These are phyloP conservation scores for Montipora efflorescens DNA, from an alignment of 64 coral and sea anemone genomes.

Conservation along the genomic window DNA sequence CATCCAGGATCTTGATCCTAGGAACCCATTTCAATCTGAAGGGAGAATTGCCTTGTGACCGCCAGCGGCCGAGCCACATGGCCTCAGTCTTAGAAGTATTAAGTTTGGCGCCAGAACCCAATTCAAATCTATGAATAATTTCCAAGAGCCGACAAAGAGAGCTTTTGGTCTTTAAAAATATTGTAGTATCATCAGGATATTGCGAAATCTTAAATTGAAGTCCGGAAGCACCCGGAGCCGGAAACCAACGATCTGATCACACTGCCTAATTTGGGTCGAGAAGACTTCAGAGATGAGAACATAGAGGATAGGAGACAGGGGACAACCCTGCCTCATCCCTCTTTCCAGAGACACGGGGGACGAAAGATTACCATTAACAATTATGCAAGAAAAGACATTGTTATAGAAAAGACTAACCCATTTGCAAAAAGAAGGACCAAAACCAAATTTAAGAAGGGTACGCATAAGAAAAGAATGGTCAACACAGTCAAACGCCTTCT, in stretches of 20 bases:
- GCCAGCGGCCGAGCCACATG: constrained; percentile 28
- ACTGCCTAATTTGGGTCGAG: not conserved
- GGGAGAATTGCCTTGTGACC: not conserved
- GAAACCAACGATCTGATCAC: not conserved
- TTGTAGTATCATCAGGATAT: constrained; percentile 47
- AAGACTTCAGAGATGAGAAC: constrained; percentile 14
- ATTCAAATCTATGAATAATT: not conserved
- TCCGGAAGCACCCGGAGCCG: constrained; percentile 6
- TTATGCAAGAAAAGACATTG: not conserved
- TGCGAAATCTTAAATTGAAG: not conserved
- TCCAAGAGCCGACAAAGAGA: not conserved
- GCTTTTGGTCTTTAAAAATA: not conserved
- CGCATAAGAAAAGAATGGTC: not conserved
- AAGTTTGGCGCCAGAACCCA: not conserved
- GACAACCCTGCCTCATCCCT: constrained; percentile 6
- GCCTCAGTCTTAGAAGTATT: constrained; percentile 11
- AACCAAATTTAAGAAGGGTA: not conserved
- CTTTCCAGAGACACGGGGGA: not conserved
- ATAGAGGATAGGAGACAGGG: constrained; percentile 20
- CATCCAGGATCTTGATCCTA: constrained; percentile 2
- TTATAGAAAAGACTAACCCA: not conserved
- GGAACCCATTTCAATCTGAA: not conserved
- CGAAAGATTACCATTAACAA: not conserved
- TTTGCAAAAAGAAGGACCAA: not conserved
- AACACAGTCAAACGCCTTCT: not conserved